Percentiles rank a stretch among this genome's conserved stretches.
Conservation (phyloP, 2,113 vertebrate species). For the Nibea coibor region DNA sequence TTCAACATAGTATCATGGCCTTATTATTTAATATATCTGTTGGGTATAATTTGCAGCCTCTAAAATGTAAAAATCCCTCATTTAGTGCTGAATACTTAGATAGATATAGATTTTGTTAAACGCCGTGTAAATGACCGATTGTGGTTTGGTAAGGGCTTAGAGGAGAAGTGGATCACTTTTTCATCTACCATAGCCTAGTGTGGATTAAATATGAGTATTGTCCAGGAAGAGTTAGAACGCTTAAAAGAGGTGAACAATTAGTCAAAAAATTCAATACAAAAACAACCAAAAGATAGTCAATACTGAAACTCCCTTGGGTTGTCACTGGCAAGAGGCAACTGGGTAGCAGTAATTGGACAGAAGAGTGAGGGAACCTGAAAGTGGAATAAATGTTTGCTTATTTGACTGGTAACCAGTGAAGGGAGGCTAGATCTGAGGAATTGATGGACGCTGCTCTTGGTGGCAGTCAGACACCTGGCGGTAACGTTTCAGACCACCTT, state of each 20-base stretch:
- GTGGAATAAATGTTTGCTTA: neutral
- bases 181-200: neutral
- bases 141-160: constrained; percentile 5
- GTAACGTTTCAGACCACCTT: constrained; percentile 1
- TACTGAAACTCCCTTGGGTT: neutral
- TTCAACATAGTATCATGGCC: neutral
- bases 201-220: neutral
- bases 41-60: neutral
- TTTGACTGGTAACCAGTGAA: neutral
- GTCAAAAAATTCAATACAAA: too few relatives aligned
- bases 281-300: neutral
- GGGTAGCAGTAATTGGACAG: neutral
- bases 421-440: neutral
- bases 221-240: too few relatives aligned
- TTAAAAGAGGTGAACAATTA: too few relatives aligned
- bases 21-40: neutral
- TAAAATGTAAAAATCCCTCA: neutral
- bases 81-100: neutral
- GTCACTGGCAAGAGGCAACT: neutral
- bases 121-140: neutral
- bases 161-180: neutral
- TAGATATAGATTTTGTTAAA: neutral
- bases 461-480: neutral
- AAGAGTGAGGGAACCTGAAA: neutral
- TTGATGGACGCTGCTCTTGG: neutral